Evolutionary conservation across 2,888 invertebrate species (phyloP), one percentile per base, ranked within the genome.

Genomic region (Nymphalis c-album): DNA sequence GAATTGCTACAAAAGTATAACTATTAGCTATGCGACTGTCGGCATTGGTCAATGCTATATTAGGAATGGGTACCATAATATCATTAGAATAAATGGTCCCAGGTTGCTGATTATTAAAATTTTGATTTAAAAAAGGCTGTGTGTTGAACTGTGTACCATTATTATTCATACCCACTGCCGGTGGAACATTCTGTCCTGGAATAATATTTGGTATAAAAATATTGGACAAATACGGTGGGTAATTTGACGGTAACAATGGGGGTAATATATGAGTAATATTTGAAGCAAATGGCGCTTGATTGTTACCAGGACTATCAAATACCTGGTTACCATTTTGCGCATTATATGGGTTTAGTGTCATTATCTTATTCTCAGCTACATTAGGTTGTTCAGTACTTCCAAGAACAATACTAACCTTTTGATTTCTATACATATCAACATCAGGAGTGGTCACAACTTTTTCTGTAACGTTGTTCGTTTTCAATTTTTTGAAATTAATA

Each of bases 1-100:
- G 71, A 17, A 63, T 46, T 26, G 63, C 64, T n/a, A 69, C 51
- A 13, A 67, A n/a, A 8, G 60, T 67, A 35, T 69, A 71, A 22
- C 59, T 50, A 26, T 17, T 58, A 18, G 35, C 7, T 40, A 66
- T 53, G 40, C 60, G 60, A 26, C 53, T 55, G 47, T 50, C 62
- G 18, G 13, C 13, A 66, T 63, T 71, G 7, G 63, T 60, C 17
- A 63, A 48, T 7, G 55, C 51, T n/a, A 67, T 59, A 18, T 64
- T 71, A 5, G 59, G 47, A 35, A 45, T 60, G 47, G 68, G 57
- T n/a, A 48, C 22, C 16, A 40, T 53, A 31, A 31, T 69, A 63
- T 18, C 48, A 18, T 48, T 48, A n/a, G 48, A 16, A 2, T n/a
- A 4, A 48, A 7, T 17, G 6, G 17, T 18, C 6, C 18, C 17